Base-by-base conservation (phyloP, 2,113 vertebrate species). In the Orycteropus afer region DNA sequence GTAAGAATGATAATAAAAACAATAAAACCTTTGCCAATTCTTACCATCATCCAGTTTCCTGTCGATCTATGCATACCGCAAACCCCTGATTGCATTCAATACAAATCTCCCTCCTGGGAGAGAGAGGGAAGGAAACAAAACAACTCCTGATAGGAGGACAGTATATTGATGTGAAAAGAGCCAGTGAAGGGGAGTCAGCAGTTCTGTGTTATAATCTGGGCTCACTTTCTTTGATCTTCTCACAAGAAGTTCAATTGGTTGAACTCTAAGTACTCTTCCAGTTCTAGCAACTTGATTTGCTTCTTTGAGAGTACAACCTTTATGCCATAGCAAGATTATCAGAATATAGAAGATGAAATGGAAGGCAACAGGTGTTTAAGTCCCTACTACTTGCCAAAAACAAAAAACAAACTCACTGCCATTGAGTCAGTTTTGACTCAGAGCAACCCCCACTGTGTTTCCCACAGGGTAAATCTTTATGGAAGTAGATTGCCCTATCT, bases 241-340 rank as follows among this genome's bases (percentile, higher is more conserved):
- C n/a, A 3, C 17, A 4, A 78, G 12, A 5, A 27, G 6, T 77
- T 65, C 23, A 29, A 4, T 5, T 0, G 0, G 13, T 55, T 9
- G 5, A n/a, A 27, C 22, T 79, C 51, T 63, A 45, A 42, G 81
- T 42, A 5, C 18, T 12, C 55, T 29, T 47, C 51, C 7, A 71
- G 45, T 77, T 77, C 63, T 90, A 27, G 40, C 3, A 53, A 42
- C 9, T 34, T 22, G 32, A 87, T 15, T 79, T 15, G 11, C 37
- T 77, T 61, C 74, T 90, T 69, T 57, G 18, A 63, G 37, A 37
- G 0, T 49, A 9, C 40, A 89, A 45, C 63, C 42, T 53, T 49
- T 74, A 37, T 27, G 25, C 45, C n/a, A n/a, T 37, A 25, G 0
- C 45, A 32, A 92, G 3, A 49, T 61, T 89, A 57, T 17, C 13